Evolutionary conservation across 2,797 vertebrate species (phyloP).

Genomic region (Pelobates cultripes): DNA sequence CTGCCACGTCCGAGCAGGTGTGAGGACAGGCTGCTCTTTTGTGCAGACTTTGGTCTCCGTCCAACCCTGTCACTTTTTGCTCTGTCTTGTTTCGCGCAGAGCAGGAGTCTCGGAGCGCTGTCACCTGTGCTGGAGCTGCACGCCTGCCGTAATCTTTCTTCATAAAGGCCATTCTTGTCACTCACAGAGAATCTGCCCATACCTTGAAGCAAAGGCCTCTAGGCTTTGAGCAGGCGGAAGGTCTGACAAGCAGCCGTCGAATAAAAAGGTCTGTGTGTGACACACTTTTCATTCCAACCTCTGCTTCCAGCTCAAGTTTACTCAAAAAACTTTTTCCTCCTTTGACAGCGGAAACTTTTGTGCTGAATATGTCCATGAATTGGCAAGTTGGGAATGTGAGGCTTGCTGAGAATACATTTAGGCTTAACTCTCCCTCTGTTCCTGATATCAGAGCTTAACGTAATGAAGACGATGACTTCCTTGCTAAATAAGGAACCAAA

Average conservation of each 20-base stretch:
- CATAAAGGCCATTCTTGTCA: conserved; percentile 71
- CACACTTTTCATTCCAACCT: conserved; percentile 8
- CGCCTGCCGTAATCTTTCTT: conserved; percentile 58
- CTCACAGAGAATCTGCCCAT: conserved; percentile 41
- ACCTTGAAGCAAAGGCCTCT: conserved; percentile 20
- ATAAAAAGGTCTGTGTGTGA: conserved; percentile 18
- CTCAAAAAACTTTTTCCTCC: conserved; percentile 4
- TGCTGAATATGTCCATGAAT: conserved; percentile 16
- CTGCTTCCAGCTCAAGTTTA: conserved; percentile 3
- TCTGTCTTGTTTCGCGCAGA: neutral
- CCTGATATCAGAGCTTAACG: too few species aligned
- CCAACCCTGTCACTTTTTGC: conserved; percentile 65
- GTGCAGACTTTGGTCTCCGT: conserved; percentile 61
- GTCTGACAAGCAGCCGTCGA: conserved; percentile 36
- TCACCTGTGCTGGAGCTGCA: conserved; percentile 58
- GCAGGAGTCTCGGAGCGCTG: conserved; percentile 59
- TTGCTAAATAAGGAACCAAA: too few species aligned
- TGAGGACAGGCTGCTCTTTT: conserved; percentile 74
- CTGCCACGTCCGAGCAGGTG: conserved; percentile 66
- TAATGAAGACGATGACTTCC: too few species aligned
- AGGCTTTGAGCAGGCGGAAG: neutral
- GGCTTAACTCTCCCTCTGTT: too few species aligned
- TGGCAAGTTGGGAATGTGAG: neutral
- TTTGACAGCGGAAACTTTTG: conserved; percentile 40
- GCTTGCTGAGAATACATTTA: too few species aligned